Evolutionary conservation across 2,888 invertebrate species (phyloP).

Genomic region (Xestia sexstrigata): DNA sequence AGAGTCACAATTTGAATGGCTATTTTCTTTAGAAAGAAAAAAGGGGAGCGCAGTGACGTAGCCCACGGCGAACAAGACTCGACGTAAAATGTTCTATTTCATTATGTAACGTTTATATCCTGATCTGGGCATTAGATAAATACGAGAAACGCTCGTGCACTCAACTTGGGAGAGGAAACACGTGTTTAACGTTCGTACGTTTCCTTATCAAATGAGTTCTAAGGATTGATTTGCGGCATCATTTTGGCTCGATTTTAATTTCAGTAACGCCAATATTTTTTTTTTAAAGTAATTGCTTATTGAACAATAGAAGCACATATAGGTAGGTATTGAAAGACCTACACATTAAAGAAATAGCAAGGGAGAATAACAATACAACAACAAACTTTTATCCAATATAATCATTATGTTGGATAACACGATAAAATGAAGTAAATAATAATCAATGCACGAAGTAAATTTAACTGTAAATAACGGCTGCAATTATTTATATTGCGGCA

Average conservation of each 20-base stretch:
- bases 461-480: neutral
- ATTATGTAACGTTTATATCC: conserved; percentile 44
- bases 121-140: conserved; percentile 41
- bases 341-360: neutral
- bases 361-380: neutral
- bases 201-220: conserved; percentile 14
- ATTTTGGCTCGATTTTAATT: neutral
- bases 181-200: neutral
- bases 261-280: neutral
- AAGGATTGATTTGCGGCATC: neutral
- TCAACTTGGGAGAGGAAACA: conserved; percentile 9
- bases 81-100: conserved; percentile 51
- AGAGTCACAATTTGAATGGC: conserved; percentile 49
- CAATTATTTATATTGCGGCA: conserved; percentile 14
- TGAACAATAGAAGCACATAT: neutral
- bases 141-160: conserved; percentile 4
- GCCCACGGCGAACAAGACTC: conserved; percentile 41
- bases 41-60: conserved; percentile 36
- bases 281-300: neutral
- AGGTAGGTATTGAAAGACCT: neutral
- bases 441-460: neutral
- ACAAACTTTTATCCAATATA: neutral
- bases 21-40: conserved; percentile 46
- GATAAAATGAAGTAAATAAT: neutral
- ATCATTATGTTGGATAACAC: neutral